Base-by-base conservation (phyloP, 2,113 vertebrate species). In the Brachyhypopomus gauderio region DNA sequence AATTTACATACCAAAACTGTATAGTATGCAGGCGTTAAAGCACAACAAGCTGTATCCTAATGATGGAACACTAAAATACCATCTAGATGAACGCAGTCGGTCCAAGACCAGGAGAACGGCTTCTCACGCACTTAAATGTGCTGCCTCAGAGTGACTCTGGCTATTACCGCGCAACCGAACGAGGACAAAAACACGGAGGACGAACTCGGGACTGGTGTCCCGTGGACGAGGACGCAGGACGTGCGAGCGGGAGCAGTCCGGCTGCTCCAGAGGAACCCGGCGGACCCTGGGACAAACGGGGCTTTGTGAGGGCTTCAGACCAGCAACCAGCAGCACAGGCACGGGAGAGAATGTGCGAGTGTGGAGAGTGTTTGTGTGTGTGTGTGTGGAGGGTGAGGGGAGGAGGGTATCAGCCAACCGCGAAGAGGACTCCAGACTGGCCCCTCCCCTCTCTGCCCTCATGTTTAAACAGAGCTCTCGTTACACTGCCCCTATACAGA, bases 201-300 rank as follows among this genome's bases (percentile, higher is more conserved):
- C 3, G 30, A 1, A 30, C 30, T 30, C 2, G 30, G 2, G 30
- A 30, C 30, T 30, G 30, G 30, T 3, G 30, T 30, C 30, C 30
- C 30, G 30, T 30, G 30, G 30, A 30, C 30, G 30, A 30, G 3
- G 30, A 30, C 30, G 30, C 30, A 30, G 30, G 30, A 30, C 30
- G 30, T 30, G 30, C 30, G 30, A 30, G 30, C 30, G 30, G 30
- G 30, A 30, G 30, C 84, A 89, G 88, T 75, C 93, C 93, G 89
- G 86, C 88, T 72, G 82, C 89, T 89, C 94, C 94, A 83, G 79
- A 91, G 91, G 91, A 96, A 91, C 91, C 95, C 87, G 90, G 86
- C 83, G 92, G 91, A 92, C 94, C 94, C 84, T 86, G 9, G 89
- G 95, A 96, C 92, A 96, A 94, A 91, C 86, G 74, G 85, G 82